Conservation (phyloP, 2,113 vertebrate species). For the Microtus montanus region DNA sequence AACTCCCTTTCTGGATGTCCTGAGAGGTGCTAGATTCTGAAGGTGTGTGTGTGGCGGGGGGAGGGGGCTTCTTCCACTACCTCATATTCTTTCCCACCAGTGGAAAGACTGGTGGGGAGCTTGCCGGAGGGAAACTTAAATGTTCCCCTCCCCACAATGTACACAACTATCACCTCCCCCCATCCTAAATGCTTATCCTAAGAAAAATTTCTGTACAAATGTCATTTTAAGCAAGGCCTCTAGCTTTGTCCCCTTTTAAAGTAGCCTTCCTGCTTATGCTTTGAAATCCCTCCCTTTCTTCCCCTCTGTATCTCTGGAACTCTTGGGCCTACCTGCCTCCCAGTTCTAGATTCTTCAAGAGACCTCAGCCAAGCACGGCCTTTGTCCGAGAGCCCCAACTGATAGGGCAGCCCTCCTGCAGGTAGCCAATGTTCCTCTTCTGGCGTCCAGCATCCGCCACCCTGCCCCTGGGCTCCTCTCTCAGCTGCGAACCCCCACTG, state of each 20-base stretch:
- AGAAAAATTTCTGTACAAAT: background rate
- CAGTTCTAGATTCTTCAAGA: background rate
- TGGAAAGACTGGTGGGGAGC: background rate
- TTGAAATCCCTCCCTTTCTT: background rate
- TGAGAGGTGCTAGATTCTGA: background rate
- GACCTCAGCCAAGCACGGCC: background rate
- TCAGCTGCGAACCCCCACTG: background rate
- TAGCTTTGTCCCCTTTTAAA: background rate
- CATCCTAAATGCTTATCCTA: background rate
- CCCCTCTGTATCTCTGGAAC: background rate
- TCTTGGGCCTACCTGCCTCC: background rate
- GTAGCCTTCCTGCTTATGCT: background rate
- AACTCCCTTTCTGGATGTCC: background rate
- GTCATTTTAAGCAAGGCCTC: slow-evolving; percentile 38
- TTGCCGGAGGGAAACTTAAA: background rate
- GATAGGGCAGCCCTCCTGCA: background rate
- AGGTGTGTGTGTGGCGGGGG: background rate
- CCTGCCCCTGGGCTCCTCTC: background rate
- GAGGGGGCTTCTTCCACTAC: background rate
- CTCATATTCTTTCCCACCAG: background rate
- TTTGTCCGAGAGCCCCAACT: background rate
- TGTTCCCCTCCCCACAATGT: background rate
- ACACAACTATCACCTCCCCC: background rate
- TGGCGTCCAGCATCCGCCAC: background rate
- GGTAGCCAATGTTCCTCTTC: background rate